Evolutionary conservation across 2,888 invertebrate genomes (phyloP).

Genomic region (Drosophila silvestris): DNA sequence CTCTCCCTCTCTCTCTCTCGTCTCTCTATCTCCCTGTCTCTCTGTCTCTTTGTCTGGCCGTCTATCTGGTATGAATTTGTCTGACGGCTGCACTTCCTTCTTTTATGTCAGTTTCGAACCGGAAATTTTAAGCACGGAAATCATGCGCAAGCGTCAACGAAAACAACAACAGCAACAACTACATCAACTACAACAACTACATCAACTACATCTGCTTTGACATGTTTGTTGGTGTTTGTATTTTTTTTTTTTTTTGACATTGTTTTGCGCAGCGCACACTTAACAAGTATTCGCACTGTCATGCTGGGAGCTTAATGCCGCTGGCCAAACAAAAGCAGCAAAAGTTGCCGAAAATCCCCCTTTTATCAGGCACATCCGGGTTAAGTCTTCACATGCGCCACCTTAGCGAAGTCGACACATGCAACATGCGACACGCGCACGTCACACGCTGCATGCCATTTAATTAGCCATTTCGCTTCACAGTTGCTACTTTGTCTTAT

Average conservation of each 20-base stretch:
- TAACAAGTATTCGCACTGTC: constrained; percentile 40
- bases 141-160: constrained; percentile 64
- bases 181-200: constrained; percentile 18
- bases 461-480: constrained; percentile 44
- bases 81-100: constrained; percentile 35
- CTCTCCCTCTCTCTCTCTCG: not conserved
- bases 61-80: constrained; percentile 15
- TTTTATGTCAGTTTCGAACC: constrained; percentile 73
- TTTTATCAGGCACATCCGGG: constrained; percentile 22
- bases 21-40: too few relatives aligned
- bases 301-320: constrained; percentile 35
- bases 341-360: constrained; percentile 29
- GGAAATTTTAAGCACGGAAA: constrained; percentile 76
- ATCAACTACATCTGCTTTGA: constrained; percentile 32
- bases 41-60: not conserved
- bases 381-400: constrained; percentile 38
- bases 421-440: not conserved
- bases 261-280: constrained; percentile 30
- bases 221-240: constrained; percentile 47
- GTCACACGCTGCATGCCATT: constrained; percentile 15
- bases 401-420: constrained; percentile 23
- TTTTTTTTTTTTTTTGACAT: constrained; percentile 29
- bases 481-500: constrained; percentile 7
- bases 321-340: constrained; percentile 8
- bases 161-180: constrained; percentile 25